Base-by-base conservation (phyloP, 2,797 vertebrate genomes). In the Hafferia zeledoni region DNA sequence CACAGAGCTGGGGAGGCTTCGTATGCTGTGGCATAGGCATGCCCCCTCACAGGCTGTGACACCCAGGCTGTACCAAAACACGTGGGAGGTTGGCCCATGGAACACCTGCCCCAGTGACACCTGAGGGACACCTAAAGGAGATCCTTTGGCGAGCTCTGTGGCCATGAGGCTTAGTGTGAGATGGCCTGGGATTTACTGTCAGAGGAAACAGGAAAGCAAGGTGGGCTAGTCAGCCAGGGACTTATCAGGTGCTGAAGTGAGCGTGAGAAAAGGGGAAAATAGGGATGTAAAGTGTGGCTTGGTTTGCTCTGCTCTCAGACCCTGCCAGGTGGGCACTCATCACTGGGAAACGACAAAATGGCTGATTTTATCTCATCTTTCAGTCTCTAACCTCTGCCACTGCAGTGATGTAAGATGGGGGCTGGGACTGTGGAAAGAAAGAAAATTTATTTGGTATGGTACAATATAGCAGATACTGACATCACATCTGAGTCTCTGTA, bases 71-170 rank as follows among this genome's bases (percentile, higher is more conserved):
- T 89, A 20, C 70, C 10, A 24, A n/a, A 60, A 33, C 64, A 44
- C 3, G 0, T 0, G 0, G 9, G 3, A 11, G 24, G 2, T 59
- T 83, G 61, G 33, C 57, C n/a, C 30, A 17, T n/a, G 30, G 41
- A 15, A n/a, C 41, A n/a, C 41, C 74, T 94, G 74, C 57, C 39
- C 67, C 47, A 33, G 53, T 10, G 11, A 68, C 77, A 49, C 69
- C 49, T 39, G 49, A 76, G 79, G 52, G 70, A 49, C 44, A 41
- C 44, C 59, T 28, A 28, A 53, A 69, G 53, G 67, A 49, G 37
- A 53, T 78, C 50, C 57, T 89, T 61, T n/a, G 64, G 19, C 0
- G 0, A 87, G 75, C 33, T 41, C 28, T 75, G 35, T 55, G 57
- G 28, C 49, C 31, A 3, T 20, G 23, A 57, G 64, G 31, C 49